Conservation (phyloP, 2,113 vertebrate genomes). For the Macrotus californicus region DNA sequence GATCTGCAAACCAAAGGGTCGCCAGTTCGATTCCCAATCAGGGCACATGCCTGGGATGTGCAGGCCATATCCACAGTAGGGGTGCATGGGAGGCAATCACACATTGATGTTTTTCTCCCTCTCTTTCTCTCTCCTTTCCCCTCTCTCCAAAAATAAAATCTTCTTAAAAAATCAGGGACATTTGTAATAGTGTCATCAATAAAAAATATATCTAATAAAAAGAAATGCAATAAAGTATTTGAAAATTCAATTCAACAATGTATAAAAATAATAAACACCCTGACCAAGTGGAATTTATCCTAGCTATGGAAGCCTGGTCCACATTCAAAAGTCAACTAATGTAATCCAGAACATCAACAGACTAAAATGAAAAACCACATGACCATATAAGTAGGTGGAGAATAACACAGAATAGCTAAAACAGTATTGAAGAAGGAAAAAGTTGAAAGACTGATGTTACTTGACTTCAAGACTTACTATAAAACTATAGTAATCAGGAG, state of each 20-base stretch:
- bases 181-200: no score
- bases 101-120: no score
- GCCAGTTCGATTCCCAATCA: no score
- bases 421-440: background rate
- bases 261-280: background rate
- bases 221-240: background rate
- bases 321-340: background rate
- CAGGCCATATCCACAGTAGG: no score
- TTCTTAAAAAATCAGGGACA: no score
- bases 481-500: background rate
- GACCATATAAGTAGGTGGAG: background rate
- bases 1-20: no score
- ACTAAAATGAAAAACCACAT: background rate
- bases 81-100: no score
- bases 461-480: background rate
- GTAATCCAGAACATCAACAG: background rate
- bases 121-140: no score
- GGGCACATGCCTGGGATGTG: no score
- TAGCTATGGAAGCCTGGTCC: background rate
- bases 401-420: background rate
- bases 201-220: no score
- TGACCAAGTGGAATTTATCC: background rate
- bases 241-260: background rate
- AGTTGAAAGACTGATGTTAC: background rate
- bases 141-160: no score